phyloP scores from a whole-genome alignment of 2,888 invertebrate species.

The Sarcophaga caerulescens region DNA sequence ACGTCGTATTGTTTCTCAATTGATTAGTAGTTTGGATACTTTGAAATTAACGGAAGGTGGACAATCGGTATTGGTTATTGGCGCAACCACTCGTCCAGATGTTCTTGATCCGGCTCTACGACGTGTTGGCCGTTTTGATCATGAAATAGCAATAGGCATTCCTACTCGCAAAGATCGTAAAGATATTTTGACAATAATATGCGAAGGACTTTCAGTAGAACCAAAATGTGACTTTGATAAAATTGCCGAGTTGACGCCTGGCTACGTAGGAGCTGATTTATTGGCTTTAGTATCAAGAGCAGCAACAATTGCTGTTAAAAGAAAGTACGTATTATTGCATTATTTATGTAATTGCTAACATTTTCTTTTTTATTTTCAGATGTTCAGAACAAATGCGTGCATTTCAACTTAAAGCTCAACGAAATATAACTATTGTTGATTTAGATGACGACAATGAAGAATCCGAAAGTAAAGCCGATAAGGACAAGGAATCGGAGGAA shows the following conservation, averaged over 20 bases:
- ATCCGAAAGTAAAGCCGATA: constrained; percentile 54
- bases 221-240: constrained; percentile 87
- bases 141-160: constrained; percentile 96
- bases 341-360: background rate
- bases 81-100: constrained; percentile 97
- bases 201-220: constrained; percentile 86
- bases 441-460: constrained; percentile 78
- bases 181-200: constrained; percentile 89
- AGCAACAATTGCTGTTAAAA: constrained; percentile 92
- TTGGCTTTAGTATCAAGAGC: constrained; percentile 93
- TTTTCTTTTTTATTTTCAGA: constrained; percentile 57
- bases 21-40: constrained; percentile 93
- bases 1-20: constrained; percentile 95
- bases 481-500: constrained; percentile 44
- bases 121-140: constrained; percentile 95
- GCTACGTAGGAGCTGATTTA: constrained; percentile 97
- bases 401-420: constrained; percentile 74
- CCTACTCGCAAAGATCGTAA: constrained; percentile 92
- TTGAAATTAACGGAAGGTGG: constrained; percentile 79
- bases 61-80: constrained; percentile 87
- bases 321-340: constrained; percentile 76
- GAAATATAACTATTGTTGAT: constrained; percentile 79
- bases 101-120: constrained; percentile 95
- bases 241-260: constrained; percentile 94
- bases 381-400: constrained; percentile 77